Evolutionary conservation across 2,888 invertebrate genomes (phyloP).

Genomic region (Ctenicera cuprea): DNA sequence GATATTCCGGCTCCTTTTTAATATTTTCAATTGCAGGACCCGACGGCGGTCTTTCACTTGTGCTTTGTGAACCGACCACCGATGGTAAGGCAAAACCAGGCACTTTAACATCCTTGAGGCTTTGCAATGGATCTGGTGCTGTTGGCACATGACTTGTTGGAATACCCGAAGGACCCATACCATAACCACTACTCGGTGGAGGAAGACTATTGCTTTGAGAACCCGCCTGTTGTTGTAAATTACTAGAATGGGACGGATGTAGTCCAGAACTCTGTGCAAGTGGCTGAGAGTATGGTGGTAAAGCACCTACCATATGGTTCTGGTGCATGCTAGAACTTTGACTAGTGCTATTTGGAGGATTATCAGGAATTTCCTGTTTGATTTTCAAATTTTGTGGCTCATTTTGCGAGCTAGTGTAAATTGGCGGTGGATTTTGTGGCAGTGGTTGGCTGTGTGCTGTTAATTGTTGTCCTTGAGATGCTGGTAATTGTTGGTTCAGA

Average conservation of each 20-base stretch:
- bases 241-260: conserved; percentile 30
- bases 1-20: conserved; percentile 83
- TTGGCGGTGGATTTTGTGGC: conserved; percentile 51
- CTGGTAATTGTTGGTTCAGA: conserved; percentile 35
- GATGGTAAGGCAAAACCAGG: conserved; percentile 79
- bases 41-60: conserved; percentile 72
- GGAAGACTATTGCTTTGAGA: conserved; percentile 26
- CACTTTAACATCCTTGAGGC: conserved; percentile 87
- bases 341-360: conserved; percentile 60
- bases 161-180: conserved; percentile 10
- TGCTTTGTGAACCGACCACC: conserved; percentile 50
- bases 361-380: conserved; percentile 79
- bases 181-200: conserved; percentile 42
- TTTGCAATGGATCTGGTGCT: conserved; percentile 81
- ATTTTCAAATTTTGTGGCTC: conserved; percentile 85
- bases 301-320: conserved; percentile 13
- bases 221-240: conserved; percentile 17
- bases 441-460: conserved; percentile 30
- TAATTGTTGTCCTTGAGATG: conserved; percentile 21
- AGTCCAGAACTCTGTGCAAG: conserved; percentile 25
- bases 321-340: conserved; percentile 24
- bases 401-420: conserved; percentile 68
- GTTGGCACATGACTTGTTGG: conserved; percentile 52
- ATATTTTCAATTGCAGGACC: conserved; percentile 83
- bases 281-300: conserved; percentile 39